Evolutionary conservation across 2,113 vertebrate species (phyloP).

Genomic region (Trogon melanurus): DNA sequence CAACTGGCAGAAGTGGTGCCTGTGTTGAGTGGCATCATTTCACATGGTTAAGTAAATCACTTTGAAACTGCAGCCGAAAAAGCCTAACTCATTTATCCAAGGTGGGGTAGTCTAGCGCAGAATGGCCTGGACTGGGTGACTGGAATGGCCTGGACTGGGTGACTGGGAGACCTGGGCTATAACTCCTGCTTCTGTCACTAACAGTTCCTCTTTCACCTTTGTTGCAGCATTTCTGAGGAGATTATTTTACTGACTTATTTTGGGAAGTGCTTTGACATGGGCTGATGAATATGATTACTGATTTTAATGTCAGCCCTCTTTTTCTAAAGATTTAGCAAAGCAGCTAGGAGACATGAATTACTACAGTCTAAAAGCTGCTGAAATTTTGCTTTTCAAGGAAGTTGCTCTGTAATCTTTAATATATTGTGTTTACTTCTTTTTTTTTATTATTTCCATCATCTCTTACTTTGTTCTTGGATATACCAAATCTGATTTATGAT

Average conservation of each 20-base stretch:
- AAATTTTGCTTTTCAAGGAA: neutral
- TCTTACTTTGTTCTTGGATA: neutral
- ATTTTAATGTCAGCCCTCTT: neutral
- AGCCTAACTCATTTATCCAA: neutral
- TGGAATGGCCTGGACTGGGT: neutral
- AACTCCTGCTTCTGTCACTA: neutral
- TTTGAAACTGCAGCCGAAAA: neutral
- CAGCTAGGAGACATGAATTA: neutral
- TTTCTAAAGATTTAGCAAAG: neutral
- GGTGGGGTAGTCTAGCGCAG: neutral
- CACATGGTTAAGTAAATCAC: constrained; percentile 1
- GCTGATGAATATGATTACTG: neutral
- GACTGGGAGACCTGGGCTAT: neutral
- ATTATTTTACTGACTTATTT: neutral
- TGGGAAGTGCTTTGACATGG: neutral
- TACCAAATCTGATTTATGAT: neutral
- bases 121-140: neutral
- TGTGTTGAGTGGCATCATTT: neutral
- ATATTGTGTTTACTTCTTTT: neutral
- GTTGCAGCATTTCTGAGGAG: neutral
- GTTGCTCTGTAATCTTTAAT: neutral
- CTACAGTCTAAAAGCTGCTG: neutral
- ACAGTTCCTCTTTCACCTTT: neutral
- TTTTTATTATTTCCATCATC: neutral
- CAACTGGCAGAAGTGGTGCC: neutral